Conservation (phyloP, 2,797 vertebrate species). For the Loris lydekkerianus region DNA sequence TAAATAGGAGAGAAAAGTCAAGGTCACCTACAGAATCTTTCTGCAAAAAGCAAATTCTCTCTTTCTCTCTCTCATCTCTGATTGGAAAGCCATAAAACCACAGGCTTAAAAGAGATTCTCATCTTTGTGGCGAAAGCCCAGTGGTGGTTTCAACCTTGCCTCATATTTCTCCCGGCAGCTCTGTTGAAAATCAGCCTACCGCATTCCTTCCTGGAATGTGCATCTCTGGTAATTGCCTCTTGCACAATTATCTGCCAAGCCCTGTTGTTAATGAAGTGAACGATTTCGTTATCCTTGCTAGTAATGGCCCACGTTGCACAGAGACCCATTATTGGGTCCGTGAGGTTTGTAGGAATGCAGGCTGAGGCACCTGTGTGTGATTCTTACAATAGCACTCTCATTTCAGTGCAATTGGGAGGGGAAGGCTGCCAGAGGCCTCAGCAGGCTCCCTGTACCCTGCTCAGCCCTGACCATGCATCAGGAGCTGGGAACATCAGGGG, state of each 20-base stretch:
- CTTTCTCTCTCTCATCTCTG: background rate
- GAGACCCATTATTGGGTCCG: conserved; percentile 12
- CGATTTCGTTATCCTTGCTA: conserved; percentile 64
- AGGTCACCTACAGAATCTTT: background rate
- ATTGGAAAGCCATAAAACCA: background rate
- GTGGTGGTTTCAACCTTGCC: background rate
- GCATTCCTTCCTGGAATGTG: conserved; percentile 45
- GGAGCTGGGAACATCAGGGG: background rate
- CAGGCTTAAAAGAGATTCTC: background rate
- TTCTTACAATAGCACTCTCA: background rate
- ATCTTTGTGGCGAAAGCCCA: background rate
- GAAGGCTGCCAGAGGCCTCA: background rate
- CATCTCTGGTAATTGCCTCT: conserved; percentile 49
- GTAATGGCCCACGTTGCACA: background rate
- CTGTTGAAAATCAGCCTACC: background rate
- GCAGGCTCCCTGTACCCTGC: background rate
- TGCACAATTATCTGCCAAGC: conserved; percentile 12
- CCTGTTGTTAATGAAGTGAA: conserved; percentile 70
- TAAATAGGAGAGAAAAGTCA: background rate
- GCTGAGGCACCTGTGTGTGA: conserved; percentile 46
- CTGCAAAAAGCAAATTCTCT: background rate
- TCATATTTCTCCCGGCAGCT: conserved; percentile 1
- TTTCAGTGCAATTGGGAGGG: background rate
- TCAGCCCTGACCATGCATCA: fast-evolving
- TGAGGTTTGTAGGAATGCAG: background rate